These are phyloP conservation scores for Pyrocephalus nanus DNA, from an alignment of 2,797 vertebrate genomes.

Conservation along the genomic window DNA sequence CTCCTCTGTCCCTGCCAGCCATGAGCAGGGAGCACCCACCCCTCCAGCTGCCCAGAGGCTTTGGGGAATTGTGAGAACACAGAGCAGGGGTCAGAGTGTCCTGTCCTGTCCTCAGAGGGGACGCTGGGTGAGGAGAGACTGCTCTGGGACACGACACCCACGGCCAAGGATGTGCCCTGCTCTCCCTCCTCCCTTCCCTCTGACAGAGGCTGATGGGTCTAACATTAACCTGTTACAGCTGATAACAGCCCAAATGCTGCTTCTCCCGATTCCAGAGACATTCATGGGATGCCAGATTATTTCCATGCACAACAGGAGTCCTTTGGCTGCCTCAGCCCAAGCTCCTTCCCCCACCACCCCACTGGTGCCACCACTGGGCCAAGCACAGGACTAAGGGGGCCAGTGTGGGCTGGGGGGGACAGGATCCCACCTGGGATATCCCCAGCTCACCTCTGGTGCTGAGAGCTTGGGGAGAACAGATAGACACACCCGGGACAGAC, in stretches of 20 bases:
- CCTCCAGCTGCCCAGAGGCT: not conserved
- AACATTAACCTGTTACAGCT: constrained; percentile 24
- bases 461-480: not conserved
- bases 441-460: not conserved
- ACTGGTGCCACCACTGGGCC: fast-evolving
- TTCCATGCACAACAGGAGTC: not conserved
- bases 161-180: not conserved
- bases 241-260: not conserved
- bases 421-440: not conserved
- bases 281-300: not conserved
- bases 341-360: not conserved
- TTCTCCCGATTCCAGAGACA: not conserved
- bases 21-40: not conserved
- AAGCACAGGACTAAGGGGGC: not conserved
- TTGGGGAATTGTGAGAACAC: not conserved
- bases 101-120: not conserved
- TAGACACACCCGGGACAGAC: not conserved
- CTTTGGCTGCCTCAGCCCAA: not conserved
- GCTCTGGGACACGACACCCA: not conserved
- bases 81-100: not conserved
- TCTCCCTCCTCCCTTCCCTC: not conserved
- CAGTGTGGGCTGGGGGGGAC: not conserved
- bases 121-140: no score
- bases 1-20: not conserved
- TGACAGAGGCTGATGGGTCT: not conserved